Percentiles rank a stretch among this genome's conserved stretches.
These are phyloP conservation scores for Cyclopterus lumpus DNA, from an alignment of 2,797 vertebrate species.

Conservation along the genomic window DNA sequence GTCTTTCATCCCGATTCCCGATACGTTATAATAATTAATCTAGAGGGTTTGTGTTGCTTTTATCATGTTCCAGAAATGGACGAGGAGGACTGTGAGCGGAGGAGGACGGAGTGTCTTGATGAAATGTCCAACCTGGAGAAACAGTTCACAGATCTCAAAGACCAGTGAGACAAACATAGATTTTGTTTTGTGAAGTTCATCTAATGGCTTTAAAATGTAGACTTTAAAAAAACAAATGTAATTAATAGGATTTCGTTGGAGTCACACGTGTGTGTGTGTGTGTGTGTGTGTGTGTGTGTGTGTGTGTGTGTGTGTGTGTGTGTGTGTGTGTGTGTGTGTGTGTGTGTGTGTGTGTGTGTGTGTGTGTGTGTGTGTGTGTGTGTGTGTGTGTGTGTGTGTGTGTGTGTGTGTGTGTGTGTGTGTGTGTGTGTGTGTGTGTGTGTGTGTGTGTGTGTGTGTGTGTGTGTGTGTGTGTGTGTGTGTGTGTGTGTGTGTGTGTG, in stretches of 20 bases:
- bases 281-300: constrained; percentile 44
- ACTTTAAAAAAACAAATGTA: not conserved
- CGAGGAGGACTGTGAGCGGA: constrained; percentile 97
- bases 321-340: constrained; percentile 44
- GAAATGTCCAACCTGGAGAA: constrained; percentile 99
- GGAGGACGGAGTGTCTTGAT: constrained; percentile 96
- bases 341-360: constrained; percentile 45
- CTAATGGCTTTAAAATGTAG: not conserved
- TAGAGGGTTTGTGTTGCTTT: not conserved
- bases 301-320: constrained; percentile 42
- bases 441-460: not conserved
- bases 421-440: constrained; percentile 44
- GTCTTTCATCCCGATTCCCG: not conserved
- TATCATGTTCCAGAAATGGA: constrained; percentile 91
- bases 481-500: too few species aligned
- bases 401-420: constrained; percentile 47
- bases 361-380: constrained; percentile 58
- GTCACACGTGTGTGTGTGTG: not conserved
- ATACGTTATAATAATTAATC: not conserved
- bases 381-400: constrained; percentile 49
- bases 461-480: too few species aligned
- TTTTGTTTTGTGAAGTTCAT: not conserved
- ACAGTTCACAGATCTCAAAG: constrained; percentile 98
- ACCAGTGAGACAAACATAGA: constrained; percentile 88
- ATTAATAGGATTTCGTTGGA: not conserved